A percentile compares a stretch with the other conserved stretches of the same genome.
These are phyloP conservation scores for Nemurella pictetii DNA, from an alignment of 2,888 invertebrate genomes.

Conservation along the genomic window DNA sequence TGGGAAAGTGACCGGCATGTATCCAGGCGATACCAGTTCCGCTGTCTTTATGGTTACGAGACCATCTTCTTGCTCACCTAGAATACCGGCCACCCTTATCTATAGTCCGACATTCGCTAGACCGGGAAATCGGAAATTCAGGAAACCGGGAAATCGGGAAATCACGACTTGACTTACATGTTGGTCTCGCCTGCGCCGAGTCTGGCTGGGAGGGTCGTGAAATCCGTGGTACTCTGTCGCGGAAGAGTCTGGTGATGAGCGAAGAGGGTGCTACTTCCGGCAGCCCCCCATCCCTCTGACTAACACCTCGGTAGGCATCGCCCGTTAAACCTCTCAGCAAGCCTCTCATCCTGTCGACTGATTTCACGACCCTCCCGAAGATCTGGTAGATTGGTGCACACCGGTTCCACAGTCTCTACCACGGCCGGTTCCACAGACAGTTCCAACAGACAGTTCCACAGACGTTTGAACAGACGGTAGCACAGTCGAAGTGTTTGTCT, in stretches of 20 bases:
- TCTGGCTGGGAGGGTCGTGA: background rate
- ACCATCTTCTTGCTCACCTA: background rate
- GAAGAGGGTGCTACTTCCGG: background rate
- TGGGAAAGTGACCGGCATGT: background rate
- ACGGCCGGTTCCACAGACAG: too few species aligned
- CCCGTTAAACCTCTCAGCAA: background rate
- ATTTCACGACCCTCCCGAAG: too few species aligned
- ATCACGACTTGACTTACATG: too few species aligned
- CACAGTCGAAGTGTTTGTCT: background rate
- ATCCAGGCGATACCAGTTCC: background rate
- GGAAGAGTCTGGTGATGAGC: background rate
- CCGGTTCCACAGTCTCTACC: too few species aligned
- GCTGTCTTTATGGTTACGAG: background rate
- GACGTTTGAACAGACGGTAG: background rate
- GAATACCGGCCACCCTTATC: background rate
- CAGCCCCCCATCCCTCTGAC: background rate
- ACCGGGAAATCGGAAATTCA: too few species aligned
- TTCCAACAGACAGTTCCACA: too few species aligned
- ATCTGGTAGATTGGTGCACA: too few species aligned
- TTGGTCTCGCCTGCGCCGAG: background rate
- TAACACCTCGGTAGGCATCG: background rate
- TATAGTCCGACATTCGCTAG: background rate
- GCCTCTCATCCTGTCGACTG: background rate
- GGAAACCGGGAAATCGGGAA: too few species aligned
- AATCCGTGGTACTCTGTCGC: background rate